Percentiles rank a stretch among this genome's conserved stretches.
phyloP scores from a whole-genome alignment of 2,888 invertebrate species.

The Polydrusus cervinus region DNA sequence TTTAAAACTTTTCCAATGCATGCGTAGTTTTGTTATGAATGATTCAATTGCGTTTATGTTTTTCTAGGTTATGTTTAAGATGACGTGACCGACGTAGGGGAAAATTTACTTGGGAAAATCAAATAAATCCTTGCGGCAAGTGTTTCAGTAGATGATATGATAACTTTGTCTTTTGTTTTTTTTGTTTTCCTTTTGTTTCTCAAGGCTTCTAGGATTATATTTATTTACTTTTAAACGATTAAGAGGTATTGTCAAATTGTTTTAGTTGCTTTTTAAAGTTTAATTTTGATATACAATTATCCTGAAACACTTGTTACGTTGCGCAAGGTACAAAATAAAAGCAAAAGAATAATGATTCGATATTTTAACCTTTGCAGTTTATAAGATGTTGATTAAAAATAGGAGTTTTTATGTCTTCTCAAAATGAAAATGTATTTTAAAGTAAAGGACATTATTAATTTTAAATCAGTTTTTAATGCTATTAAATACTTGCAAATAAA shows the following conservation, averaged over 20 bases:
- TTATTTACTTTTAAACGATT: neutral
- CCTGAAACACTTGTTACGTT: conserved; percentile 24
- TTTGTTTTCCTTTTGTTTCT: conserved; percentile 5
- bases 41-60: conserved; percentile 48
- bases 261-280: neutral
- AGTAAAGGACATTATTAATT: too few species aligned
- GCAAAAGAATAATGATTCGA: conserved; percentile 13
- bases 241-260: neutral
- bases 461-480: too few species aligned
- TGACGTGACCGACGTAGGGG: conserved; percentile 46
- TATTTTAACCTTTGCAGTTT: neutral
- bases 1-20: conserved; percentile 53
- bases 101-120: conserved; percentile 16
- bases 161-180: conserved; percentile 23
- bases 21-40: conserved; percentile 39
- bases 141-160: conserved; percentile 32
- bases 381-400: neutral
- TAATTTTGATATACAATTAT: neutral
- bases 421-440: too few species aligned
- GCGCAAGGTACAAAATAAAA: conserved; percentile 19
- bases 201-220: neutral
- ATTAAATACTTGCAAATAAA: too few species aligned
- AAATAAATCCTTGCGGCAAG: conserved; percentile 32
- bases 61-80: conserved; percentile 56
- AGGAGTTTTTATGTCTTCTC: too few species aligned